These are phyloP conservation scores for Apoda limacodes DNA, from an alignment of 2,888 invertebrate genomes.

Conservation along the genomic window DNA sequence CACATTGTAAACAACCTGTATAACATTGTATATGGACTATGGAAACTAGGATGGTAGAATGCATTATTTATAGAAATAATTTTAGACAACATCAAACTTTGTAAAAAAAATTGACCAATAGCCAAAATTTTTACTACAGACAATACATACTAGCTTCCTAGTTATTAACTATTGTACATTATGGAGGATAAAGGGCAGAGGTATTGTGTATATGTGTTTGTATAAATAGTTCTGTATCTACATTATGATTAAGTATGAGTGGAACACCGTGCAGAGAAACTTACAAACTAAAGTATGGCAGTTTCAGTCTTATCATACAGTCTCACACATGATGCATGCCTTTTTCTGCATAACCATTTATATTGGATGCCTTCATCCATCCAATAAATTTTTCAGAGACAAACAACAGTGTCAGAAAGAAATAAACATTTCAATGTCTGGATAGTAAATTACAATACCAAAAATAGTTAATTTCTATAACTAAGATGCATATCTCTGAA, in stretches of 20 bases:
- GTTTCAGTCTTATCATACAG: slow-evolving; percentile 54
- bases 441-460: too few species aligned
- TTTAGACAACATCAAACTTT: neutral
- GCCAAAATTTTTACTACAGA: slow-evolving; percentile 16
- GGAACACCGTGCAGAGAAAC: slow-evolving; percentile 38
- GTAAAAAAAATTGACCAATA: neutral
- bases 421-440: too few species aligned
- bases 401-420: too few species aligned
- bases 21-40: slow-evolving; percentile 58
- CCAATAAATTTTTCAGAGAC: slow-evolving; percentile 1
- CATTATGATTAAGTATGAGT: slow-evolving; percentile 42
- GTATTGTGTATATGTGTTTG: slow-evolving; percentile 44
- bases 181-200: slow-evolving; percentile 51
- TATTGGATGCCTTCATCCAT: slow-evolving; percentile 3
- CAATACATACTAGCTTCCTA: slow-evolving; percentile 35
- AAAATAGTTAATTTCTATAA: too few species aligned
- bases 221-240: slow-evolving; percentile 47
- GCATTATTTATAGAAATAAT: slow-evolving; percentile 26
- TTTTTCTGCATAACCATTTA: too few species aligned
- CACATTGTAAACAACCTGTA: slow-evolving; percentile 48
- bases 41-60: slow-evolving; percentile 39
- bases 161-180: slow-evolving; percentile 56
- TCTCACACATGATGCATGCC: too few species aligned
- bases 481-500: too few species aligned
- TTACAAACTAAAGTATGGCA: slow-evolving; percentile 27